Percentiles rank a stretch among this genome's conserved stretches.
These are phyloP conservation scores for Drosophila azteca DNA, from an alignment of 1,140 invertebrate genomes.

Conservation along the genomic window DNA sequence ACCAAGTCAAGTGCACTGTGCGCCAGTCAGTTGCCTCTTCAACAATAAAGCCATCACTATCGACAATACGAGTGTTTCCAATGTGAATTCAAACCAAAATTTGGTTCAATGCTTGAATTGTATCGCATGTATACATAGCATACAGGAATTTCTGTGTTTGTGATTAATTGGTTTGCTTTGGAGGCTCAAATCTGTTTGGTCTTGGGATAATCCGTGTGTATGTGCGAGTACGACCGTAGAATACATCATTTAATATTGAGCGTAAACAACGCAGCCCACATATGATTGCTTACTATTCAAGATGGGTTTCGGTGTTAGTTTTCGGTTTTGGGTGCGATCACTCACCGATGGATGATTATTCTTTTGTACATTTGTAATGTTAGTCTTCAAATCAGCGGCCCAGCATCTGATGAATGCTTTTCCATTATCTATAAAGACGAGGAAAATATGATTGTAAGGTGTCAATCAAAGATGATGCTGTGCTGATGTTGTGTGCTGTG, in stretches of 20 bases:
- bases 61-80: slow-evolving; percentile 55
- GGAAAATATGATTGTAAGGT: slow-evolving; percentile 67
- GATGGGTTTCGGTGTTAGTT: not conserved
- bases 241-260: slow-evolving; percentile 55
- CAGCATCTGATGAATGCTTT: slow-evolving; percentile 52
- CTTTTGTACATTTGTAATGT: slow-evolving; percentile 40
- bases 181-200: slow-evolving; percentile 46
- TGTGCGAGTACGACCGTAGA: slow-evolving; percentile 17
- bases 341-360: slow-evolving; percentile 58
- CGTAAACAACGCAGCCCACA: slow-evolving; percentile 60
- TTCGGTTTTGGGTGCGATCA: slow-evolving; percentile 30
- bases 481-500: slow-evolving; percentile 24
- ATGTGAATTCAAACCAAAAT: slow-evolving; percentile 56
- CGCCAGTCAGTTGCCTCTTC: slow-evolving; percentile 40
- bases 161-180: slow-evolving; percentile 72
- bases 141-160: slow-evolving; percentile 62
- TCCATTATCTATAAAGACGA: slow-evolving; percentile 46
- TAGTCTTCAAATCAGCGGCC: slow-evolving; percentile 35
- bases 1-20: slow-evolving; percentile 37
- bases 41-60: slow-evolving; percentile 77
- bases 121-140: slow-evolving; percentile 51
- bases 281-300: slow-evolving; percentile 36
- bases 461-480: slow-evolving; percentile 67
- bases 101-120: slow-evolving; percentile 63
- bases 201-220: slow-evolving; percentile 45